Percentiles rank a stretch among this genome's conserved stretches.
These are phyloP conservation scores for Bombus fervidus DNA, from an alignment of 1,140 invertebrate genomes.

Conservation along the genomic window DNA sequence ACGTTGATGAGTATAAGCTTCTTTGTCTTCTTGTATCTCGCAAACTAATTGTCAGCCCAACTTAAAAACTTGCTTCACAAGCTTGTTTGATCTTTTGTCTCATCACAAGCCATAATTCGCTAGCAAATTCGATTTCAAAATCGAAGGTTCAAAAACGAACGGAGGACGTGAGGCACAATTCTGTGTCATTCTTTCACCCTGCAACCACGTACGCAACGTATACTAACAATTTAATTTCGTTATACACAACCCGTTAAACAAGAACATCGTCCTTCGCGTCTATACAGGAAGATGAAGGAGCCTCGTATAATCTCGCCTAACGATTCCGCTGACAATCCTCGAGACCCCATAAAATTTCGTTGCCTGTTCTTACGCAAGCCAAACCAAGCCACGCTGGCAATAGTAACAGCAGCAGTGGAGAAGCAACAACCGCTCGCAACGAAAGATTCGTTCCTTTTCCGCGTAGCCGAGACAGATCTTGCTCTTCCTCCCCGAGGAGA, in stretches of 20 bases:
- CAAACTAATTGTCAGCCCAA: no score
- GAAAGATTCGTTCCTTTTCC: conserved; percentile 58
- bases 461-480: conserved; percentile 9
- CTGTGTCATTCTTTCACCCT: not conserved
- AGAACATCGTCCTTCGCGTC: not conserved
- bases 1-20: no score
- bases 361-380: conserved; percentile 49
- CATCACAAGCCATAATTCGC: no score
- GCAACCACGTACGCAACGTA: not conserved
- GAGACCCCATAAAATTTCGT: conserved; percentile 23
- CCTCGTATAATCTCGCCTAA: conserved; percentile 42
- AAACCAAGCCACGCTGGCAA: not conserved
- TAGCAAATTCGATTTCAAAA: no score
- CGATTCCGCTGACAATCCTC: conserved; percentile 32
- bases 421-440: not conserved
- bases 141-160: no score
- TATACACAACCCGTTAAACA: not conserved
- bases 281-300: not conserved
- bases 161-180: no score
- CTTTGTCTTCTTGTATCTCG: no score
- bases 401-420: not conserved
- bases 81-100: no score
- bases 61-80: no score
- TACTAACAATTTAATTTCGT: no score
- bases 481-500: conserved; percentile 55